Percentiles rank a stretch among this genome's conserved stretches.
Conservation (phyloP, 2,888 invertebrate species). For the Heliconius sara region DNA sequence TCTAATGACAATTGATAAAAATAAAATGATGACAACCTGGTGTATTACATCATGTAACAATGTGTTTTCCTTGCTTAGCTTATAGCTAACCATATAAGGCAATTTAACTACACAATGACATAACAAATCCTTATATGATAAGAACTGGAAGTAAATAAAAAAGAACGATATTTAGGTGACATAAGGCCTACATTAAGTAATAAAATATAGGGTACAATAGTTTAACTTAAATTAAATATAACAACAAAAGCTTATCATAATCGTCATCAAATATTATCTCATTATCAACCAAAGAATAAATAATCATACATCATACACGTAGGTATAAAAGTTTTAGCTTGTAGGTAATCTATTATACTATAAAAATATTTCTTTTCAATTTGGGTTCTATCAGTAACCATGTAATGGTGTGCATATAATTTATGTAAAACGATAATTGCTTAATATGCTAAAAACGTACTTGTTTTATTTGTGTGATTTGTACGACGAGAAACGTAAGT, state of each 20-base stretch:
- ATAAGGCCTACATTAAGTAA: neutral
- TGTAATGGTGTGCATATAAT: neutral
- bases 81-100: slow-evolving; percentile 45
- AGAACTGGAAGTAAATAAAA: slow-evolving; percentile 5
- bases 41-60: slow-evolving; percentile 44
- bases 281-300: neutral
- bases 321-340: neutral
- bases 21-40: slow-evolving; percentile 39
- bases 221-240: no score
- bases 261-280: no score
- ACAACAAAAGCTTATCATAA: no score
- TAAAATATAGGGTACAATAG: no score
- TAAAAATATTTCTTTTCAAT: neutral
- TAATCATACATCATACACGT: neutral
- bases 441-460: slow-evolving; percentile 19
- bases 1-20: slow-evolving; percentile 24
- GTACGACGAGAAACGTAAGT: slow-evolving; percentile 19
- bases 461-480: slow-evolving; percentile 25
- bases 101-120: slow-evolving; percentile 44
- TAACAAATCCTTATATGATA: slow-evolving; percentile 37
- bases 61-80: slow-evolving; percentile 44
- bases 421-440: neutral
- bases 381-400: neutral
- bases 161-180: neutral
- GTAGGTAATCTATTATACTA: neutral